phyloP scores from a whole-genome alignment of 2,797 vertebrate species.

The Notamacropus eugenii region DNA sequence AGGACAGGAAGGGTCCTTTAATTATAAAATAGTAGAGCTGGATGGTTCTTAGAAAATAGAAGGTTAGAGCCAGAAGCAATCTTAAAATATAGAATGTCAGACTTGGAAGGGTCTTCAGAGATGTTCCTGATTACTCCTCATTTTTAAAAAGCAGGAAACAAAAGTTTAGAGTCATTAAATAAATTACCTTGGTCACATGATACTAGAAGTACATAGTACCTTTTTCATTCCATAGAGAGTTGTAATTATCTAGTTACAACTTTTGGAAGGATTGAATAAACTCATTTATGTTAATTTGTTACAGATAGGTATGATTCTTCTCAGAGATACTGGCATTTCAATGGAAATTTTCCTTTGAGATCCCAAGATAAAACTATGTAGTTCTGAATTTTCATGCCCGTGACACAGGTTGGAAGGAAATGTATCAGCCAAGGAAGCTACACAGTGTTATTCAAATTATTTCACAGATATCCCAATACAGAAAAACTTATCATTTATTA shows the following conservation, averaged over 20 bases:
- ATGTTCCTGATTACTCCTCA: not conserved
- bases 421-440: not conserved
- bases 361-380: not conserved
- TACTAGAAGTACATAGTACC: not conserved
- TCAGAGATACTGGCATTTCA: not conserved
- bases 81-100: not conserved
- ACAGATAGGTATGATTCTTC: not conserved
- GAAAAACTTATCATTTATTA: not conserved
- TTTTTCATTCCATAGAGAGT: not conserved
- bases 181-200: not conserved
- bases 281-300: not conserved
- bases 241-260: not conserved
- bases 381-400: not conserved
- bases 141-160: not conserved
- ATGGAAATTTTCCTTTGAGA: not conserved
- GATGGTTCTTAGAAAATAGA: not conserved
- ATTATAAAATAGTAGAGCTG: not conserved
- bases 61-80: not conserved
- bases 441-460: not conserved
- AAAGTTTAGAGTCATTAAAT: not conserved
- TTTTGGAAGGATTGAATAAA: not conserved
- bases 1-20: not conserved
- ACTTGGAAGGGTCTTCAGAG: not conserved
- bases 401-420: too few relatives aligned
- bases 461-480: not conserved